Evolutionary conservation across 2,888 invertebrate genomes (phyloP), one percentile per base, ranked within the genome.

Genomic region (Pantelozetes paolii): DNA sequence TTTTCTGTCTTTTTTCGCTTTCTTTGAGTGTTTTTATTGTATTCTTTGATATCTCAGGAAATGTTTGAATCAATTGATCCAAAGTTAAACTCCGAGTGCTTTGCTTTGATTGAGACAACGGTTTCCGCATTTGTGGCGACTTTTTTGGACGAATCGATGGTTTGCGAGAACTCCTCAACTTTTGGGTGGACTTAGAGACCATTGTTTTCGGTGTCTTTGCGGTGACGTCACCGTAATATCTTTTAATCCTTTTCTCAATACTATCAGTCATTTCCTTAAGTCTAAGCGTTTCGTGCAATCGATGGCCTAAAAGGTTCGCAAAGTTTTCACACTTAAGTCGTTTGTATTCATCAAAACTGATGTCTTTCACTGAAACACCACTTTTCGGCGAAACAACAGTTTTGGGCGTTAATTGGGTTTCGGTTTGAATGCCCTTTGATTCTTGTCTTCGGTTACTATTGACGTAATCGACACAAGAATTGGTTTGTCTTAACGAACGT

Each of bases 161-260:
- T 23, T 59, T 59, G 26, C 30, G 59, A 30, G 15, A 2, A 11
- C 32, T 59, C n/a, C n/a, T 28, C 32, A 26, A 28, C 18, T 59
- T 59, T 30, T 28, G 30, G 15, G 15, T 5, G 2, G 59, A 15
- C 20, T 59, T 59, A 1, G 59, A 59, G 11, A 2, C 11, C 11
- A 59, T 28, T 20, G 6, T 50, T 50, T 50, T 15, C 2, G 59
- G 59, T 6, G 59, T 59, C 13, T 59, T 11, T 30, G 32, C 13
- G 28, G 59, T 59, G 28, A 59, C 59, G 59, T 59, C 59, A 9
- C 59, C 59, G 18, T 59, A 59, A 59, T 59, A 59, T 59, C 26
- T 59, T 30, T 59, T 59, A 18, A 59, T 59, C 32, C 20, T 59
- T 5, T 59, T 28, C n/a, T 59, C 59, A 1, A 59, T 59, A 32